These are phyloP conservation scores for Siderastrea siderea DNA, from an alignment of 92 coral and sea anemone species.

Conservation along the genomic window DNA sequence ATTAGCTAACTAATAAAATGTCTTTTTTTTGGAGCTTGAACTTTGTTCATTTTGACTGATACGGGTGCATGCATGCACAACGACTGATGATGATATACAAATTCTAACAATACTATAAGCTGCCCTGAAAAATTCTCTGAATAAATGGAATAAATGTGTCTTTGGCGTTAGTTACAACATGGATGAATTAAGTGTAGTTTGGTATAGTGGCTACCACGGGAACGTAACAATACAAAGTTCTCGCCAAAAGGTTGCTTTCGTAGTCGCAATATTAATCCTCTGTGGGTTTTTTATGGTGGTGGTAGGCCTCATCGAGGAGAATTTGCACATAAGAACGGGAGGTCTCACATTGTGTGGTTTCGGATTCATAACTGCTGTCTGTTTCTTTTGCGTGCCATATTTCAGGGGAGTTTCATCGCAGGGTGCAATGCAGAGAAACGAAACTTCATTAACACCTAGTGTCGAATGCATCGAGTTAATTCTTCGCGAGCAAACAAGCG, in stretches of 20 bases:
- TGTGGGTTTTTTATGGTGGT: slow-evolving; percentile 21
- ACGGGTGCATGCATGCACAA: too few species aligned
- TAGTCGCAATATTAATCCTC: neutral
- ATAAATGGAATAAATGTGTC: neutral
- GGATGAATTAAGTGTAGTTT: slow-evolving; percentile 37
- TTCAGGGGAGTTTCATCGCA: neutral
- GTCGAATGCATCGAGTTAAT: slow-evolving; percentile 21
- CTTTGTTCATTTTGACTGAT: too few species aligned
- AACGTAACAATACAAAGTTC: neutral
- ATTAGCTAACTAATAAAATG: too few species aligned
- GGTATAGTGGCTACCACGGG: slow-evolving; percentile 34
- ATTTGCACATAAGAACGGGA: slow-evolving; percentile 36
- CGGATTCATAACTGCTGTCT: slow-evolving; percentile 18
- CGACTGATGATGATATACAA: neutral
- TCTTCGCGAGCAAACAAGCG: slow-evolving; percentile 1
- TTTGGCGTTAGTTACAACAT: neutral
- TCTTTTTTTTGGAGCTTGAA: too few species aligned
- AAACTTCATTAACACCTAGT: slow-evolving; percentile 9
- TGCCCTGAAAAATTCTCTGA: neutral
- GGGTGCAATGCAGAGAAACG: neutral
- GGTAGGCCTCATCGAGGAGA: neutral
- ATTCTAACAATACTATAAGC: neutral
- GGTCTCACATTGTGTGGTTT: slow-evolving; percentile 29
- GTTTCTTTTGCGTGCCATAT: slow-evolving; percentile 21
- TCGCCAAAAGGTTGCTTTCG: slow-evolving; percentile 7